Base-by-base conservation (phyloP, 2,113 vertebrate species). In the Stigmatopora nigra region DNA sequence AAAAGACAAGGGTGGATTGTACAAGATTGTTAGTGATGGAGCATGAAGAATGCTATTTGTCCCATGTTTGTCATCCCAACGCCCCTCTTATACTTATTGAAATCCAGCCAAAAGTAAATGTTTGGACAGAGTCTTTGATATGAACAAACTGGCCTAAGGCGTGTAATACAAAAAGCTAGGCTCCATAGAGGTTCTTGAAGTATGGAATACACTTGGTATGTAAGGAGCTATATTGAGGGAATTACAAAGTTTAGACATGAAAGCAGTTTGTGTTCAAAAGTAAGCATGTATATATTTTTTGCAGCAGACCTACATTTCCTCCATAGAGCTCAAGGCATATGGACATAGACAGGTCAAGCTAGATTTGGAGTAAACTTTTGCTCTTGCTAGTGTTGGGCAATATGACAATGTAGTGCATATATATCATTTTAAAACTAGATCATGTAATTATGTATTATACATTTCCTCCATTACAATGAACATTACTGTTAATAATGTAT, bases 131-230 rank as follows among this genome's bases (percentile, higher is more conserved):
- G 45, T 70, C 61, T 72, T 19, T 71, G 25, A 68, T 58, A 71
- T 62, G 59, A 65, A n/a, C 47, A 58, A 49, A 15, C 55, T 38
- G 52, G 61, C 65, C 61, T 22, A 15, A 22, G 52, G 72, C 72
- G 69, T 72, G 59, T 14, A 63, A 61, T 61, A 31, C 49, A 76
- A 59, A 64, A 25, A 71, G 64, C 48, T 70, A 59, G 64, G 51
- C 35, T 47, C 52, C 13, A 51, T 11, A 68, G n/a, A 55, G 74
- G 41, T 9, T 49, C 48, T 62, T 60, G 35, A 67, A 11, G 71
- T 65, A 65, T 60, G 17, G 52, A 81, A 72, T 72, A 61, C 47
- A 56, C 35, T 65, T 70, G 78, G 68, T 75, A 73, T 79, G 65
- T 71, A 47, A 61, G 60, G 67, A 61, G 31, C 16, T 72, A 70